Evolutionary conservation across 2,888 invertebrate species (phyloP), one percentile per base, ranked within the genome.

Genomic region (Entomobrya multifasciata): DNA sequence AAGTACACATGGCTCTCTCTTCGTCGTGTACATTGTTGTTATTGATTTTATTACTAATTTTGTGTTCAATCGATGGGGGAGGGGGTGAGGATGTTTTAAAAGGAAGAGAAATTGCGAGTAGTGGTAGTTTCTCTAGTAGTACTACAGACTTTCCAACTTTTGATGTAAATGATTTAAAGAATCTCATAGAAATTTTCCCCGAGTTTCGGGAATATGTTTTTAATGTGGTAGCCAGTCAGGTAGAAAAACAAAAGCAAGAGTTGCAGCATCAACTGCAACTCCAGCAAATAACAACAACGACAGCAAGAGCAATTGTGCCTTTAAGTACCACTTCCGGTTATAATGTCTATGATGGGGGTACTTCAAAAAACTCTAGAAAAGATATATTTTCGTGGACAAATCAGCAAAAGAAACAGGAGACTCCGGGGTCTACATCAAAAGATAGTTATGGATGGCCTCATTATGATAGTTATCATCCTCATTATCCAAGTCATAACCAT

Each of bases 151-250:
- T 70, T 20, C 80, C 86, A 5, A 62, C 80, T 3, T 80, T 86
- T 65, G 52, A 86, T 47, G 62, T 67, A 27, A 72, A 49, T 8
- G 86, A 86, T 36, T 76, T 86, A 74, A 74, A 49, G 11, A 86
- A 86, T 74, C 52, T 86, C 20, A 67, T 86, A n/a, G 86, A 86
- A 74, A 80, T 86, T 22, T 86, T 86, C 27, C 86, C 86, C 17
- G 86, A 86, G 49, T 86, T 80, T 80, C 60, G 76, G n/a, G 76
- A 86, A 15, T 86, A 86, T 41, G 86, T 86, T 15, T 25, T 30
- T 30, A 30, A 52, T n/a, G 72, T 80, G 8, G 11, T 86, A 15
- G 44, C 70, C 17, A 65, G 49, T 76, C 83, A 83, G 8, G 74
- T 57, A 15, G 60, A 60, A 13, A 20, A 74, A 27, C 81, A 81